These are phyloP conservation scores for Imbricaverruca yamaguchii DNA, from an alignment of 2,888 invertebrate species.

Conservation along the genomic window DNA sequence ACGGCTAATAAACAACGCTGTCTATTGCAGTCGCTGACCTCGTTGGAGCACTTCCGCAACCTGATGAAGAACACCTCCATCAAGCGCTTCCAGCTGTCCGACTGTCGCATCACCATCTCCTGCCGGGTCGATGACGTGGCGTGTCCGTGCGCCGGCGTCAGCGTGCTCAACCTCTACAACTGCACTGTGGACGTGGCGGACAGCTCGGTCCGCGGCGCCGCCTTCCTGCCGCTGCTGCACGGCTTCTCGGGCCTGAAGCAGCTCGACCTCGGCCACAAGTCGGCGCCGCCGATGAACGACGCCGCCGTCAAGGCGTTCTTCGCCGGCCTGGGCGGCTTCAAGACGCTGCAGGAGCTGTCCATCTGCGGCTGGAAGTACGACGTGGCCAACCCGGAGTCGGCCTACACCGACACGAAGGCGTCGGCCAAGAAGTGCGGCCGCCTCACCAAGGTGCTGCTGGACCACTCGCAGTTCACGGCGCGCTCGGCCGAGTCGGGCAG, in stretches of 20 bases:
- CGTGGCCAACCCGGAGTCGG: constrained; percentile 76
- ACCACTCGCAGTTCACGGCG: constrained; percentile 43
- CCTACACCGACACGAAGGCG: constrained; percentile 87
- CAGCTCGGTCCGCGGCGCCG: constrained; percentile 84
- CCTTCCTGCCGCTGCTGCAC: constrained; percentile 74
- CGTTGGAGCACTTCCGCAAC: constrained; percentile 28
- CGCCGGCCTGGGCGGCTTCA: constrained; percentile 90
- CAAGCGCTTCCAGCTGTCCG: constrained; percentile 85
- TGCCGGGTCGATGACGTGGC: constrained; percentile 57
- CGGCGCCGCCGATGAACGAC: constrained; percentile 94
- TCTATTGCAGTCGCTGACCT: constrained; percentile 31
- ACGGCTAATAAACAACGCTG: too few relatives aligned
- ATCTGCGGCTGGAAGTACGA: constrained; percentile 94
- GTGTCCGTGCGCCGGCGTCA: constrained; percentile 86
- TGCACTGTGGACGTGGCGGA: constrained; percentile 75
- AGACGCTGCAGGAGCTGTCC: constrained; percentile 75
- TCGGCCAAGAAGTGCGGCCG: constrained; percentile 90
- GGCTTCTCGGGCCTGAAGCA: constrained; percentile 83
- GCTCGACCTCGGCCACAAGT: constrained; percentile 55
- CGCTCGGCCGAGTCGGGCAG: background rate
- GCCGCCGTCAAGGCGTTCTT: constrained; percentile 99
- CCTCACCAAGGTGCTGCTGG: constrained; percentile 94
- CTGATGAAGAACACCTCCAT: constrained; percentile 35
- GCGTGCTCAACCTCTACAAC: constrained; percentile 75
- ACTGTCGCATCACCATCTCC: constrained; percentile 69